A percentile compares a stretch with the other conserved stretches of the same genome.
Evolutionary conservation across 30 jellyfish, hydroid and myxozoan species (phyloP).

Genomic region (Catostylus mosaicus): DNA sequence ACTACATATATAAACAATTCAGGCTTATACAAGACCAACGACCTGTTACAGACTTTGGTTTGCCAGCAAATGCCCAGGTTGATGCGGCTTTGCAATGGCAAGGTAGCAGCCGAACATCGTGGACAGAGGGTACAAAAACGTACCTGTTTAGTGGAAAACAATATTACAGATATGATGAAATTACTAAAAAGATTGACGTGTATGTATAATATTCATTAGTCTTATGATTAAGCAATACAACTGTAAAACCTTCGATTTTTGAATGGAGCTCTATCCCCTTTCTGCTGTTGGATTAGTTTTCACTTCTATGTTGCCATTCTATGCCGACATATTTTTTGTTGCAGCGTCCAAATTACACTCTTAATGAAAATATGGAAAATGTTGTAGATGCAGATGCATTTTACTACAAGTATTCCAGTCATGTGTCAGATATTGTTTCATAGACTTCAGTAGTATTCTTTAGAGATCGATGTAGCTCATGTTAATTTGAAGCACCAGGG

Average conservation of each 20-base stretch:
- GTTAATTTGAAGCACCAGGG: too few species aligned
- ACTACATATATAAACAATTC: conserved; percentile 51
- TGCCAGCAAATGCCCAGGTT: conserved; percentile 57
- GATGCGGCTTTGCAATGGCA: conserved; percentile 96
- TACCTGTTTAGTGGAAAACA: conserved; percentile 74
- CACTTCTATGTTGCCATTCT: background rate
- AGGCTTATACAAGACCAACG: conserved; percentile 39
- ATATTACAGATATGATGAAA: conserved; percentile 77
- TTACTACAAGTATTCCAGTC: too few species aligned
- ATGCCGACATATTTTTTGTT: background rate
- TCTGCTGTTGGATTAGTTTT: too few species aligned
- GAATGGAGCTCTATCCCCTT: background rate
- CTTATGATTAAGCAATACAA: background rate
- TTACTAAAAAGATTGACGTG: conserved; percentile 26
- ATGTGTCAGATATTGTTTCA: too few species aligned
- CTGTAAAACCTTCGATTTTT: background rate
- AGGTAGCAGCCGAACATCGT: conserved; percentile 73
- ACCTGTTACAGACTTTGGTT: conserved; percentile 77
- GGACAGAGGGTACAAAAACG: conserved; percentile 32
- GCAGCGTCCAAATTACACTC: background rate
- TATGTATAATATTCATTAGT: background rate
- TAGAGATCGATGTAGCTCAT: too few species aligned
- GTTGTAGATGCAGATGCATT: too few species aligned
- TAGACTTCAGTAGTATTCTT: too few species aligned
- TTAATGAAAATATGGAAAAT: background rate